Conservation (phyloP, 2,888 invertebrate species). For the Drosophila tripunctata region DNA sequence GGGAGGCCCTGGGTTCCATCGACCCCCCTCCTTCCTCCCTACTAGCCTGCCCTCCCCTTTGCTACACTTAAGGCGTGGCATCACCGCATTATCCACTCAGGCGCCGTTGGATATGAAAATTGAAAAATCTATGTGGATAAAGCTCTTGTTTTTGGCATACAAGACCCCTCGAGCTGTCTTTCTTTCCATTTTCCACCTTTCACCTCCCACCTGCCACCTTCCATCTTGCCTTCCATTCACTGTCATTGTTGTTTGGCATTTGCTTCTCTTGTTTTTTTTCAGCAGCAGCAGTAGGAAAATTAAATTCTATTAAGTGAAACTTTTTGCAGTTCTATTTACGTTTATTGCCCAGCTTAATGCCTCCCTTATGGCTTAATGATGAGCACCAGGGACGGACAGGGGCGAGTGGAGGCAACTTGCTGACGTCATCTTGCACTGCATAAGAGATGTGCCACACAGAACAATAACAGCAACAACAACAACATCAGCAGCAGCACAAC, state of each 20-base stretch:
- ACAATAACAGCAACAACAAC: neutral
- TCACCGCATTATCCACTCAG: slow-evolving; percentile 16
- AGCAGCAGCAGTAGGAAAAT: slow-evolving; percentile 49
- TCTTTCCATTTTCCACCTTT: neutral
- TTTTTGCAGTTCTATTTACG: slow-evolving; percentile 46
- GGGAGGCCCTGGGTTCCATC: neutral
- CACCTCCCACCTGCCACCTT: too few species aligned
- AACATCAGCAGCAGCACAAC: neutral
- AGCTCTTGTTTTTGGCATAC: slow-evolving; percentile 10
- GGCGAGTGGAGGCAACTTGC: slow-evolving; percentile 16
- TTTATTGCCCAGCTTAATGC: slow-evolving; percentile 50
- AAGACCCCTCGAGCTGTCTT: neutral
- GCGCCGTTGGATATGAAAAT: slow-evolving; percentile 65
- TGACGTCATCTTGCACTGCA: slow-evolving; percentile 12
- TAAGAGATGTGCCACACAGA: slow-evolving; percentile 10
- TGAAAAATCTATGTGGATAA: slow-evolving; percentile 63
- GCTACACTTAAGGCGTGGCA: slow-evolving; percentile 1
- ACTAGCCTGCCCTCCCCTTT: neutral
- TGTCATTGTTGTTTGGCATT: slow-evolving; percentile 8
- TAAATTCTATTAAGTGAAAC: slow-evolving; percentile 61
- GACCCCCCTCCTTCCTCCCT: neutral
- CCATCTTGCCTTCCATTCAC: neutral
- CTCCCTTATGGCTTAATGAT: slow-evolving; percentile 37
- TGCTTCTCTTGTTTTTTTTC: slow-evolving; percentile 4
- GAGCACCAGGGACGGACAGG: slow-evolving; percentile 1